Base-by-base conservation (phyloP, 2,797 vertebrate genomes). In the Sebastes minor region DNA sequence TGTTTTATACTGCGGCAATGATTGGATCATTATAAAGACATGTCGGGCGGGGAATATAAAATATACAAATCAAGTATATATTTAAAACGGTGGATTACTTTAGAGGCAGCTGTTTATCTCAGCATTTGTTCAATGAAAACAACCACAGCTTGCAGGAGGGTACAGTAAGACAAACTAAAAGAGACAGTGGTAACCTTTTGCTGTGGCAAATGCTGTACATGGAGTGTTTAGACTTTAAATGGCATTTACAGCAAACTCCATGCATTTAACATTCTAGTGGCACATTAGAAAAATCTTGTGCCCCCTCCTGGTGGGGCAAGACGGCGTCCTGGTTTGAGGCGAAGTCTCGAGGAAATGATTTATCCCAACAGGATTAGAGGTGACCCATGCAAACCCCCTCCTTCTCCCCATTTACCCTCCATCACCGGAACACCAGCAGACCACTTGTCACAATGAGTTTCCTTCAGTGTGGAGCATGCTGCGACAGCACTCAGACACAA, bases 391-490 rank as follows among this genome's bases (percentile, higher is more conserved):
- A 61, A 67, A 73, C 6, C 38, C 38, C 22, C 38, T 72, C 77
- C 71, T 64, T 68, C 57, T 73, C 78, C 57, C 5, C 61, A 32
- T 71, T 27, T 65, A 9, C 57, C 70, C 53, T 69, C 67, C 33
- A 18, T 88, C 70, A 78, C 89, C 65, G 72, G 86, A 92, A 90
- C 82, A 74, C 74, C 35, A 87, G 80, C 87, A 90, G 85, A 87
- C 84, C 86, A 61, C 88, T 84, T 92, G 93, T 93, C 92, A 92
- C 82, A 82, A 25, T 14, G 74, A 65, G 84, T 92, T 86, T 76
- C 61, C 70, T 67, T 93, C 89, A 91, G 74, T 11, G 46, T 27
- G 0, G 5, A 46, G 16, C 88, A 62, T 76, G 85, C 87, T 82
- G 83, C 28, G 71, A 85, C 82, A 65, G 75, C 70, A 30, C 60